Evolutionary conservation across 2,888 invertebrate genomes (phyloP), one percentile per base, ranked within the genome.

Genomic region (Meiosimyza decipiens): DNA sequence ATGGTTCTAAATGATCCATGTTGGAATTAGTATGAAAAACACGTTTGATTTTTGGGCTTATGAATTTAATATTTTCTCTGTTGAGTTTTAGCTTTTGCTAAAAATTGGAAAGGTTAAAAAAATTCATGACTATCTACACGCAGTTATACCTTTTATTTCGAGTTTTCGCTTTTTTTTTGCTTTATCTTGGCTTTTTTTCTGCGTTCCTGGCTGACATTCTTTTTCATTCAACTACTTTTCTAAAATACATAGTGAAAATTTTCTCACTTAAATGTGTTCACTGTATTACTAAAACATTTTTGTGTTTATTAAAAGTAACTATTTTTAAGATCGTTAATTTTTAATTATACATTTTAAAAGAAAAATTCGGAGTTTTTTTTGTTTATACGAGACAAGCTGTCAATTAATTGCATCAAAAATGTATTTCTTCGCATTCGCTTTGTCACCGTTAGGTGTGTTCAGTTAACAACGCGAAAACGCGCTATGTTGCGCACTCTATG

Each of bases 1-100:
- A 83, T 18, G 84, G 79, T 63, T 83, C 84, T 76, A 83, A 79
- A 63, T 80, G 79, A 64, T 84, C 83, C 82, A 83, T 84, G 72
- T 67, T 33, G 40, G 40, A 6, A 9, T 40, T 40, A 5, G 9
- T 40, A 9, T 40, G 9, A 40, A 40, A 40, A 40, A 7, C 40
- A 9, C 7, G 40, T 9, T 40, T 40, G 9, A 40, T 1, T 40
- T 40, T 40, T 40, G 40, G 9, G 40, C 40, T 40, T 6, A 40
- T 40, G 40, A 40, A 40, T 40, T 40, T 40, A 9, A 40, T 6
- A 22, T 51, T 15, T 47, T 67, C 55, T 55, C 13, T 16, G 40
- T 50, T 4, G 55, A 16, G 47, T 6, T 49, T 55, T 47, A 73
- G 60, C 71, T 40, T 40, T 40, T 40, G 40, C 40, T 40, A 40